These are phyloP conservation scores for Frieseomelitta varia DNA, from an alignment of 1,140 invertebrate genomes.

Conservation along the genomic window DNA sequence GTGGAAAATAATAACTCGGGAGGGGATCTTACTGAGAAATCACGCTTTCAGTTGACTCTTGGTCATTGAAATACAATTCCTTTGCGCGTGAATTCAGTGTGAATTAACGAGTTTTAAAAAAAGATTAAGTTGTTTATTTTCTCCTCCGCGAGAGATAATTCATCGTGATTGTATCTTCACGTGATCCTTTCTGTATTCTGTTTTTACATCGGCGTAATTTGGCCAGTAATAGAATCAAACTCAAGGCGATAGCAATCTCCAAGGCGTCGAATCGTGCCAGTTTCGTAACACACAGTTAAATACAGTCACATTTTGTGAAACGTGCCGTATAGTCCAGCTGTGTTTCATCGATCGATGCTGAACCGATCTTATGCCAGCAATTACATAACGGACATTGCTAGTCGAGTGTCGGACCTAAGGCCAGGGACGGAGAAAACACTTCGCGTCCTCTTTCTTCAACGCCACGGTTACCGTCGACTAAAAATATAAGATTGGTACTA, in stretches of 20 bases:
- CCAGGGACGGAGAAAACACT: conserved; percentile 15
- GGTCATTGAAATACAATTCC: not conserved
- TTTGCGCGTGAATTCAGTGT: no score
- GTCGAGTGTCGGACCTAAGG: conserved; percentile 14
- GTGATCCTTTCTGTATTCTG: not conserved
- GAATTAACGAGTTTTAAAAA: not conserved
- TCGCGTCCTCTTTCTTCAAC: not conserved
- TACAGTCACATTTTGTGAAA: conserved; percentile 16
- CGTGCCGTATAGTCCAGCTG: not conserved
- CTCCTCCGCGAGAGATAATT: not conserved
- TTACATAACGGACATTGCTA: conserved; percentile 6
- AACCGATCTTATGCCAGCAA: not conserved
- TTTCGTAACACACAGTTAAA: not conserved
- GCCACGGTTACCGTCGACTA: not conserved
- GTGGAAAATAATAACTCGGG: not conserved
- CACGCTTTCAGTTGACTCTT: not conserved
- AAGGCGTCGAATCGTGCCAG: no score
- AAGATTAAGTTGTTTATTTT: not conserved
- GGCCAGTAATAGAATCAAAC: not conserved
- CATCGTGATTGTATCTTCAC: not conserved
- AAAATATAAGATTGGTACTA: not conserved
- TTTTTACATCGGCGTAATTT: not conserved
- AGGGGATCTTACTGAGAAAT: not conserved
- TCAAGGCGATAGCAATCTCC: not conserved
- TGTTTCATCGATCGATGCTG: conserved; percentile 1